Base-by-base conservation (phyloP, 1,140 invertebrate genomes). In the Mactra quadrangularis region DNA sequence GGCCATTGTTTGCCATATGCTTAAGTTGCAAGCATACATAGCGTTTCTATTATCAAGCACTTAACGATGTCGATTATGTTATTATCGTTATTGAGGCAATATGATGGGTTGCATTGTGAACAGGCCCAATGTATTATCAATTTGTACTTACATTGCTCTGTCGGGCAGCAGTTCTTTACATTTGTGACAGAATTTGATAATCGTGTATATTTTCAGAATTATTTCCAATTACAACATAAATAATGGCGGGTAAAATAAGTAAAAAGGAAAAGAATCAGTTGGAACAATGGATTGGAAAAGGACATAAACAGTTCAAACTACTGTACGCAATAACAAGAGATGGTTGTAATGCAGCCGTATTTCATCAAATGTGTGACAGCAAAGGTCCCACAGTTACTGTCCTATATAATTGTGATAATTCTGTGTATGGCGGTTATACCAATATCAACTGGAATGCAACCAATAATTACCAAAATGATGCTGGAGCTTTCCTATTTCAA, bases 341-440 rank as follows among this genome's bases (percentile, higher is more conserved):
- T 75, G 84, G 84, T 3, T 82, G 74, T 68, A 33, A 35, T 27
- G 59, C 77, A 11, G 33, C 52, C 15, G 70, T 45, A 15, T 87
- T 87, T 52, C 86, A 87, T 33, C 50, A 55, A 27, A 72, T 75
- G 27, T 86, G 84, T 77, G 74, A 86, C 53, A 82, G 75, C 50
- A 45, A 86, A 35, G 82, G 84, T 0, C 82, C 85, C 11, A 87
- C 86, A 22, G 77, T 87, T 19, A 86, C 85, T 50, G 76, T 85
- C 19, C 31, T 81, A 47, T 83, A 82, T 59, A 85, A 85, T 52
- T 57, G 71, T 6, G 31, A 62, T 45, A 77, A 74, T 0, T 79
- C 71, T 62, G 59, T 86, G n/a, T 87, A 82, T 76, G 86, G 86
- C 15, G 86, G 86, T 3, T 87, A 86, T 59, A 82, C 82, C 6